phyloP scores from a whole-genome alignment of 53 echinoderm and acorn worm genomes.

The Echinarachnius parma region DNA sequence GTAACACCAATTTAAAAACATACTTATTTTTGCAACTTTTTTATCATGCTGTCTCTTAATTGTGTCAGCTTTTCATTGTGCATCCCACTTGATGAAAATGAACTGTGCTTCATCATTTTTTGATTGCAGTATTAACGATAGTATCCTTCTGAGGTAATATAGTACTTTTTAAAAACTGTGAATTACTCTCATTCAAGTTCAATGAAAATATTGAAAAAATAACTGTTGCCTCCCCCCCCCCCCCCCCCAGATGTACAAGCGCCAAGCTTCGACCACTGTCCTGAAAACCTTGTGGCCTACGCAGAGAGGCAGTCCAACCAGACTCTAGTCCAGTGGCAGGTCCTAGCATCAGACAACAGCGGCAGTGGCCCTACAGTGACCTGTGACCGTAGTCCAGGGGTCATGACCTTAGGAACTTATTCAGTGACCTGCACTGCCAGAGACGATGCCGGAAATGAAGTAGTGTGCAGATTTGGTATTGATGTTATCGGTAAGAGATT shows the following conservation, averaged over 20 bases:
- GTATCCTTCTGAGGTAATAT: too few relatives aligned
- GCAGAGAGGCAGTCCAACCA: constrained; percentile 26
- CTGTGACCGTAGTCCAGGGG: constrained; percentile 55
- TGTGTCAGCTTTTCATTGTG: too few relatives aligned
- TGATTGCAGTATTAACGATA: too few relatives aligned
- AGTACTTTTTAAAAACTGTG: too few relatives aligned
- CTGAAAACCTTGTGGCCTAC: constrained; percentile 31
- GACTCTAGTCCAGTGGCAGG: constrained; percentile 20
- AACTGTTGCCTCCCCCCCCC: too few relatives aligned
- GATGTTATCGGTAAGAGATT: constrained; percentile 52
- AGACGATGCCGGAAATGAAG: constrained; percentile 53
- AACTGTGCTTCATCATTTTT: too few relatives aligned
- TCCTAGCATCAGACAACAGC: constrained; percentile 59
- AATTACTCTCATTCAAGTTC: too few relatives aligned
- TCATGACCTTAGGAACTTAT: constrained; percentile 28
- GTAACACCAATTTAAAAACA: too few relatives aligned
- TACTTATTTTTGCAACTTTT: too few relatives aligned
- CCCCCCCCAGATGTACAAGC: constrained; percentile 55
- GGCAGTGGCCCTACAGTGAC: constrained; percentile 36
- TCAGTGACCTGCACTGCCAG: constrained; percentile 49
- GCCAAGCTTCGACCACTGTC: constrained; percentile 50
- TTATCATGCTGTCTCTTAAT: too few relatives aligned
- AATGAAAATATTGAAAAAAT: background rate
- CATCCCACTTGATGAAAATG: too few relatives aligned
- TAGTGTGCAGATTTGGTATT: constrained; percentile 50